phyloP scores from a whole-genome alignment of 2,888 invertebrate species.

The Nebria salina region DNA sequence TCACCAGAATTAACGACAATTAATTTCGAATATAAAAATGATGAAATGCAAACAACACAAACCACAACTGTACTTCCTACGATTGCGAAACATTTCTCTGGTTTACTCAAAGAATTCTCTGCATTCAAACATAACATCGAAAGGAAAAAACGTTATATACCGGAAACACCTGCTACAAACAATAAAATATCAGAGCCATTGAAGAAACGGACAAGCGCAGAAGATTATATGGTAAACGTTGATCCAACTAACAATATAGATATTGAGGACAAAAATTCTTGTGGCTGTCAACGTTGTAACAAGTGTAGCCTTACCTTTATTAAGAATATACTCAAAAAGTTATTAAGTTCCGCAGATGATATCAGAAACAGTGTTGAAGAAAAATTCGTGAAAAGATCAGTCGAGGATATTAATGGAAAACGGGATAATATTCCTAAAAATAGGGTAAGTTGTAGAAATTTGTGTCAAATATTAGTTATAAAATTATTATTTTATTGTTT shows the following conservation, averaged over 20 bases:
- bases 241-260: not conserved
- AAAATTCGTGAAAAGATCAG: not conserved
- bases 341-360: not conserved
- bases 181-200: not conserved
- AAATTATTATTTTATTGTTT: not conserved
- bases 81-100: not conserved
- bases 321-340: not conserved
- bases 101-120: not conserved
- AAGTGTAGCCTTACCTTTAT: not conserved
- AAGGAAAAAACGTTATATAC: not conserved
- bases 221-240: not conserved
- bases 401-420: not conserved
- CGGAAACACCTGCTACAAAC: not conserved
- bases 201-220: not conserved
- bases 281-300: not conserved
- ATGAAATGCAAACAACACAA: not conserved
- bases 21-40: not conserved
- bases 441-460: not conserved
- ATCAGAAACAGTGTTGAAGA: not conserved
- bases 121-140: not conserved
- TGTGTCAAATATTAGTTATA: not conserved
- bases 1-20: not conserved
- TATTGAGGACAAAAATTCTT: not conserved
- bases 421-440: not conserved
- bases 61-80: not conserved